Conservation (phyloP, 2,797 vertebrate genomes). For the Cyclura pinguis region DNA sequence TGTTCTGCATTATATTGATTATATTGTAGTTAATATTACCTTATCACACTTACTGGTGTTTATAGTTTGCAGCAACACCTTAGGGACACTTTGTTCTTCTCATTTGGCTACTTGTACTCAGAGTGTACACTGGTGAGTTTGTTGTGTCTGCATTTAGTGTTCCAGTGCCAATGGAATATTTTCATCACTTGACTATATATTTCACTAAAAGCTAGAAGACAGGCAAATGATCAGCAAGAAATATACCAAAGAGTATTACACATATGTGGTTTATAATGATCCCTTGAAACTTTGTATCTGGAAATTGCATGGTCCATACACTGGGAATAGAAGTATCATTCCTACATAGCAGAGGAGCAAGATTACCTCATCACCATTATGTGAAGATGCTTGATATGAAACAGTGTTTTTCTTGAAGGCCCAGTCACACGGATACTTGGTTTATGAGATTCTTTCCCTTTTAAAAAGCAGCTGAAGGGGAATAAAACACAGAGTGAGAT, state of each 20-base stretch:
- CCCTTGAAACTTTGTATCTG: neutral
- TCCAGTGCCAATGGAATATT: neutral
- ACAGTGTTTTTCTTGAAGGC: neutral
- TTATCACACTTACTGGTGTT: too few relatives aligned
- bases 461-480: neutral
- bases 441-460: neutral
- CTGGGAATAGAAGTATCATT: neutral
- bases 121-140: too few relatives aligned
- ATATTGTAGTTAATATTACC: too few relatives aligned
- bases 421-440: neutral
- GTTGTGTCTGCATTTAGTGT: neutral
- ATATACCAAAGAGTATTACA: neutral
- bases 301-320: neutral
- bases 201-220: neutral
- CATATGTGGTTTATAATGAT: neutral
- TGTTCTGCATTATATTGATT: too few relatives aligned
- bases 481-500: neutral
- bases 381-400: neutral
- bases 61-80: too few relatives aligned
- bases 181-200: neutral
- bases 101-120: too few relatives aligned
- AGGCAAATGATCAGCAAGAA: neutral
- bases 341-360: neutral
- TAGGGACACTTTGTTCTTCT: too few relatives aligned
- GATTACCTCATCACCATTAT: neutral